phyloP scores from a whole-genome alignment of 2,888 invertebrate genomes.

The Cyrtodaria siliqua region DNA sequence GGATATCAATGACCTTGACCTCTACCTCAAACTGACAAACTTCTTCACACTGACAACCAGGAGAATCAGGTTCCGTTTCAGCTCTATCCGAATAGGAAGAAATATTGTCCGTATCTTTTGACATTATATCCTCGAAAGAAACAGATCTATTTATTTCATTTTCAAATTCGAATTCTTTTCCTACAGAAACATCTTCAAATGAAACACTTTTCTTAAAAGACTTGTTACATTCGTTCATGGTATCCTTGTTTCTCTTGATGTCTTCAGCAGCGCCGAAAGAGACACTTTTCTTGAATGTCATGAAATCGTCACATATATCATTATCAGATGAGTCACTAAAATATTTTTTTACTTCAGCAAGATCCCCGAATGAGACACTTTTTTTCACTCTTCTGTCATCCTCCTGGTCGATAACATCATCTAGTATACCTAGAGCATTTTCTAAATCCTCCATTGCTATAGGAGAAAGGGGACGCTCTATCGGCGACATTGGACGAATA shows the following conservation, averaged over 20 bases:
- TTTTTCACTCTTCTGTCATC: conserved; percentile 54
- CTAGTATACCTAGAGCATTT: conserved; percentile 63
- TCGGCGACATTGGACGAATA: conserved; percentile 54
- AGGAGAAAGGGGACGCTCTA: conserved; percentile 48
- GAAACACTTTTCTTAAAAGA: conserved; percentile 55
- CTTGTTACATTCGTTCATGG: conserved; percentile 38
- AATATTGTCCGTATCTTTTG: conserved; percentile 40
- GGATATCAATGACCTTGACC: conserved; percentile 61
- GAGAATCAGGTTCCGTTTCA: conserved; percentile 23
- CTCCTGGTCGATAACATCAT: conserved; percentile 64
- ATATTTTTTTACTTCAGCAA: conserved; percentile 59
- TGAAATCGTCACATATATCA: conserved; percentile 41
- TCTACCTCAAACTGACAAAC: conserved; percentile 59
- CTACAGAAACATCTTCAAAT: conserved; percentile 26
- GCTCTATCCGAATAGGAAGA: conserved; percentile 32
- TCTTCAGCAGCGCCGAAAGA: conserved; percentile 43
- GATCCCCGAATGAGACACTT: conserved; percentile 57
- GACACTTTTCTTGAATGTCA: conserved; percentile 29
- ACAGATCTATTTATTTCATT: conserved; percentile 4
- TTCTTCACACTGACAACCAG: conserved; percentile 29
- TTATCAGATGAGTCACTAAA: conserved; percentile 56
- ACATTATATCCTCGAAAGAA: conserved; percentile 15
- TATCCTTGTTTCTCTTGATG: conserved; percentile 40
- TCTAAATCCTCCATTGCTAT: conserved; percentile 50
- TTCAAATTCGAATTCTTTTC: conserved; percentile 11